Evolutionary conservation across 2,113 vertebrate species (phyloP).

Genomic region (Beaufortia kweichowensis): DNA sequence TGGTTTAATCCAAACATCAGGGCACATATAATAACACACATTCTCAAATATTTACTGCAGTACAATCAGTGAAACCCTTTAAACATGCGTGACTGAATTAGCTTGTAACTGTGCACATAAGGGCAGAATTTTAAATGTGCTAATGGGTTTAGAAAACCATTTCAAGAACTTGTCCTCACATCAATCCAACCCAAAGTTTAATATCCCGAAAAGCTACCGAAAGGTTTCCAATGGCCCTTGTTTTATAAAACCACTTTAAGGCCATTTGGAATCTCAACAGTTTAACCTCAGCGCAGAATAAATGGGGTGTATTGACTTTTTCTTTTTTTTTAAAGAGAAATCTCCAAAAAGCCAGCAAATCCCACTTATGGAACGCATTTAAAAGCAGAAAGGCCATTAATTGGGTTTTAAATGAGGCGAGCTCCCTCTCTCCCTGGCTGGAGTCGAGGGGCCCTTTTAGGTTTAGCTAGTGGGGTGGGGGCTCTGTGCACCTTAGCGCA

Average conservation of each 20-base stretch:
- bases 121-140: neutral
- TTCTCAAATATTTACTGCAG: neutral
- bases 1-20: neutral
- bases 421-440: slow-evolving; percentile 47
- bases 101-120: neutral
- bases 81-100: neutral
- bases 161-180: slow-evolving; percentile 13
- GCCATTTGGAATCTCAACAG: slow-evolving; percentile 35
- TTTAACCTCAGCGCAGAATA: slow-evolving; percentile 48
- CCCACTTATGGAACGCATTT: slow-evolving; percentile 46
- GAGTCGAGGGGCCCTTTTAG: slow-evolving; percentile 60
- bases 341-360: slow-evolving; percentile 55
- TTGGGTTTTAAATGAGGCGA: slow-evolving; percentile 61
- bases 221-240: slow-evolving; percentile 40
- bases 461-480: slow-evolving; percentile 60
- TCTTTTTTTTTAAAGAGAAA: slow-evolving; percentile 26
- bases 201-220: slow-evolving; percentile 26
- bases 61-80: neutral
- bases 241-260: slow-evolving; percentile 44
- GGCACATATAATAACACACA: neutral
- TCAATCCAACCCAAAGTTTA: slow-evolving; percentile 40
- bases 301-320: slow-evolving; percentile 57
- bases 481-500: slow-evolving; percentile 66
- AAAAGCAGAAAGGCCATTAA: slow-evolving; percentile 63
- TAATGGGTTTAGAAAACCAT: slow-evolving; percentile 35